Evolutionary conservation across 1,140 invertebrate species (phyloP).

Genomic region (Euura lappo): DNA sequence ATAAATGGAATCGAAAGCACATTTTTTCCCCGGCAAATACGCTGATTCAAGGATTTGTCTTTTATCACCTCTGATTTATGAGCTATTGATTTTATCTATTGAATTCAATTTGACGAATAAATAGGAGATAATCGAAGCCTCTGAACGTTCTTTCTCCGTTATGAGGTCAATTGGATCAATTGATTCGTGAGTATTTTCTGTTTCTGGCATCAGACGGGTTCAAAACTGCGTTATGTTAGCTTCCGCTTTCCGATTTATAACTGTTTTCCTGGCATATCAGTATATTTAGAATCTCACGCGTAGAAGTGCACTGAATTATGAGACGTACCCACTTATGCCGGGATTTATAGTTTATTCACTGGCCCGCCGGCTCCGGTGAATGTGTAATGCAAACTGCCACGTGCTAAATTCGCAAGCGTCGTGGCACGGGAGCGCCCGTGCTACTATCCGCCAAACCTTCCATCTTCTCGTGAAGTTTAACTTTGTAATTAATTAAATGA

Average conservation of each 20-base stretch:
- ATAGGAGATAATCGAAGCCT: too few relatives aligned
- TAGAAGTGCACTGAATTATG: constrained; percentile 3
- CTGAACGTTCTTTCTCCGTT: too few relatives aligned
- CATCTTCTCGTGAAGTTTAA: background rate
- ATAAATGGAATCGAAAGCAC: too few relatives aligned
- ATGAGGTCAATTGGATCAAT: too few relatives aligned
- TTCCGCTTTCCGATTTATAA: background rate
- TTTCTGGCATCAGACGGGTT: background rate
- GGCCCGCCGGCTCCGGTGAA: background rate
- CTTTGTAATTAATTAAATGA: background rate
- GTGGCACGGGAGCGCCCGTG: background rate
- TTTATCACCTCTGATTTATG: too few relatives aligned
- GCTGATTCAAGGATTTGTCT: too few relatives aligned
- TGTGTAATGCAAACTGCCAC: background rate
- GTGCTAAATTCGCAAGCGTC: constrained; percentile 3
- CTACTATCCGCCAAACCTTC: background rate
- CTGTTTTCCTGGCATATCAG: background rate
- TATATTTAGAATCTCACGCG: background rate
- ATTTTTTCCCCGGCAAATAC: too few relatives aligned
- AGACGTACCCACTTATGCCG: background rate
- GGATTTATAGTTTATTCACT: background rate
- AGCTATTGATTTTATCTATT: too few relatives aligned
- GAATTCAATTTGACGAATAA: too few relatives aligned
- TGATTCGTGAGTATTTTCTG: too few relatives aligned
- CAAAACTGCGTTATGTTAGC: background rate